These are phyloP conservation scores for Drosophila percnosoma DNA, from an alignment of 2,888 invertebrate species.

Conservation along the genomic window DNA sequence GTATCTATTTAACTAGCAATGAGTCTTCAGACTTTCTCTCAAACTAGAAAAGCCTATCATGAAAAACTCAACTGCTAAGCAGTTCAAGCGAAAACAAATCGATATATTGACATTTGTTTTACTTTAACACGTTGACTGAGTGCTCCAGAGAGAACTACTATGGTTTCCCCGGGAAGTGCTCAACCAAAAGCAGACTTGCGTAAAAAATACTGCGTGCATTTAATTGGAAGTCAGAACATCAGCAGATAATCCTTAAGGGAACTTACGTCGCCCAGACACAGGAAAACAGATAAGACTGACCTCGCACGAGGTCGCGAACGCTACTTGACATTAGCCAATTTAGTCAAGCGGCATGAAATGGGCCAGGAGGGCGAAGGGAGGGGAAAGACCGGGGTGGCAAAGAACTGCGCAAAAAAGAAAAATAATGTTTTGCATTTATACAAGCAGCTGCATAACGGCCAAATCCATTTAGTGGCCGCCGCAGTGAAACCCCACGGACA, in stretches of 20 bases:
- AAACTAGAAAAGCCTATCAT: not conserved
- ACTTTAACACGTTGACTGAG: constrained; percentile 46
- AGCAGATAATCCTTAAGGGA: constrained; percentile 49
- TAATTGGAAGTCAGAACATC: constrained; percentile 31
- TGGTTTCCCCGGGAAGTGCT: constrained; percentile 50
- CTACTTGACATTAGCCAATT: constrained; percentile 81
- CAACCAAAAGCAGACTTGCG: constrained; percentile 6
- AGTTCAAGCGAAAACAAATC: constrained; percentile 33
- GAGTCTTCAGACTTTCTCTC: not conserved
- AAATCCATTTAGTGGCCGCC: constrained; percentile 83
- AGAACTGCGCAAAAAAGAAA: constrained; percentile 55
- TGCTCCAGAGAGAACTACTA: constrained; percentile 31
- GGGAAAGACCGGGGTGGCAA: not conserved
- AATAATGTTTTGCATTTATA: constrained; percentile 15
- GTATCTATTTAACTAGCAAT: not conserved
- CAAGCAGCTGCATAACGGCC: constrained; percentile 62
- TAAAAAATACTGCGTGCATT: constrained; percentile 10
- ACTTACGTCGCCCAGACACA: constrained; percentile 3
- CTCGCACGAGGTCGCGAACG: constrained; percentile 70
- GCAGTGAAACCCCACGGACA: constrained; percentile 73
- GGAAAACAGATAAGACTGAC: constrained; percentile 45
- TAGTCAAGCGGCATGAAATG: constrained; percentile 43
- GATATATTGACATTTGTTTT: constrained; percentile 60
- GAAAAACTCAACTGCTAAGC: not conserved
- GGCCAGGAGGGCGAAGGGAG: not conserved